Evolutionary conservation across 2,113 vertebrate genomes (phyloP).

Genomic region (Amia ocellicauda): DNA sequence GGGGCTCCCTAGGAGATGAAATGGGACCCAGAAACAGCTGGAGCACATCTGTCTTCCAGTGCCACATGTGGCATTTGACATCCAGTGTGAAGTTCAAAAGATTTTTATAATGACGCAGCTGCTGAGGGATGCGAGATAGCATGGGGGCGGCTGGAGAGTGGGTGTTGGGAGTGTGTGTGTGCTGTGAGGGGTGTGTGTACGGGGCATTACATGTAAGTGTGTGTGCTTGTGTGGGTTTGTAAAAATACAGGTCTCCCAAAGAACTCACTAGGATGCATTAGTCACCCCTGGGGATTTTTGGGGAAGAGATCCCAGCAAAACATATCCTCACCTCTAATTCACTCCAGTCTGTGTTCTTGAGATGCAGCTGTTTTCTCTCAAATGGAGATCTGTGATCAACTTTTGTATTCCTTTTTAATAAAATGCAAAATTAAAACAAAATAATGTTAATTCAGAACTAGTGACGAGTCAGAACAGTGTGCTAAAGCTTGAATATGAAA

Average conservation of each 20-base stretch:
- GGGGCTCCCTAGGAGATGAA: slow-evolving; percentile 52
- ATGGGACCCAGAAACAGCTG: slow-evolving; percentile 63
- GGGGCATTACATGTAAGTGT: slow-evolving; percentile 10
- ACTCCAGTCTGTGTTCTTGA: too few relatives aligned
- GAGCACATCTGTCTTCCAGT: slow-evolving; percentile 66
- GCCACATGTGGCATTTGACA: slow-evolving; percentile 73
- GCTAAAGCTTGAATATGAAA: too few relatives aligned
- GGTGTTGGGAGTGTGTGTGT: slow-evolving; percentile 33
- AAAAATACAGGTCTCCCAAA: neutral
- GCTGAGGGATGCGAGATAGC: slow-evolving; percentile 45
- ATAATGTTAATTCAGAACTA: too few relatives aligned
- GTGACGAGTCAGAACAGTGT: too few relatives aligned
- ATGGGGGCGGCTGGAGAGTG: slow-evolving; percentile 24
- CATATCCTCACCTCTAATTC: too few relatives aligned
- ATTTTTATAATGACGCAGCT: slow-evolving; percentile 69
- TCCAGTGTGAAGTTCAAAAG: slow-evolving; percentile 72
- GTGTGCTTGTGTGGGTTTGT: slow-evolving; percentile 4
- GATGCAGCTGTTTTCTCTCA: too few relatives aligned
- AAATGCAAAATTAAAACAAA: too few relatives aligned
- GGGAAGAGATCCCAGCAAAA: too few relatives aligned
- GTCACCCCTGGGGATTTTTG: neutral
- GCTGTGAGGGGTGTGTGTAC: slow-evolving; percentile 15
- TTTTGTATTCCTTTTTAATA: too few relatives aligned
- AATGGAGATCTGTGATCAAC: too few relatives aligned
- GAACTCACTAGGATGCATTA: neutral